Evolutionary conservation across 1,140 invertebrate species (phyloP).

Genomic region (Drosophila orosa): DNA sequence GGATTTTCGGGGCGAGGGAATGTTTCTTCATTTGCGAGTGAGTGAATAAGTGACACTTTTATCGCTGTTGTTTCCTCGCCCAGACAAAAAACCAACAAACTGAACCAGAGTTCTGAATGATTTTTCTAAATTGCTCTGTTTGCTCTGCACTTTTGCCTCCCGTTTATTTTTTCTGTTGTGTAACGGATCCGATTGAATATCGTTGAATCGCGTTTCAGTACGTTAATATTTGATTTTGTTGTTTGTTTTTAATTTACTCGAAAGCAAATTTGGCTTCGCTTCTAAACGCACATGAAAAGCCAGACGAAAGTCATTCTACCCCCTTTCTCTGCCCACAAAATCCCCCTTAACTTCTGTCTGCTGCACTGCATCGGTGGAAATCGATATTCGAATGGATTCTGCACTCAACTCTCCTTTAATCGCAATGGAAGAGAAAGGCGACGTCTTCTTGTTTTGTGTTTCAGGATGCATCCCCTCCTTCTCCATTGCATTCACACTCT

Average conservation of each 20-base stretch:
- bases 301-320: slow-evolving; percentile 22
- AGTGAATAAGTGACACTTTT: slow-evolving; percentile 70
- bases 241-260: slow-evolving; percentile 78
- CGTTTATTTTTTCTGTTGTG: slow-evolving; percentile 4
- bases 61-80: slow-evolving; percentile 30
- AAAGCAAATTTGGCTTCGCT: slow-evolving; percentile 59
- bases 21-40: slow-evolving; percentile 55
- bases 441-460: background rate
- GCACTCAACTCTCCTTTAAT: slow-evolving; percentile 30
- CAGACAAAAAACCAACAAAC: slow-evolving; percentile 43
- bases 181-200: slow-evolving; percentile 50
- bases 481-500: background rate
- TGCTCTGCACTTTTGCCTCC: slow-evolving; percentile 36
- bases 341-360: slow-evolving; percentile 11
- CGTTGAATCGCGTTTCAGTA: slow-evolving; percentile 55
- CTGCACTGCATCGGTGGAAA: slow-evolving; percentile 41
- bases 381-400: slow-evolving; percentile 56
- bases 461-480: background rate
- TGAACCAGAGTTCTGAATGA: slow-evolving; percentile 43
- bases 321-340: background rate
- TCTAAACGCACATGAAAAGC: slow-evolving; percentile 2
- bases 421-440: background rate
- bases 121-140: slow-evolving; percentile 68
- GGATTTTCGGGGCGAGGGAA: slow-evolving; percentile 14
- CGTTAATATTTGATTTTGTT: slow-evolving; percentile 78